Conservation (phyloP, 2,113 vertebrate species). For the Saccopteryx leptura region DNA sequence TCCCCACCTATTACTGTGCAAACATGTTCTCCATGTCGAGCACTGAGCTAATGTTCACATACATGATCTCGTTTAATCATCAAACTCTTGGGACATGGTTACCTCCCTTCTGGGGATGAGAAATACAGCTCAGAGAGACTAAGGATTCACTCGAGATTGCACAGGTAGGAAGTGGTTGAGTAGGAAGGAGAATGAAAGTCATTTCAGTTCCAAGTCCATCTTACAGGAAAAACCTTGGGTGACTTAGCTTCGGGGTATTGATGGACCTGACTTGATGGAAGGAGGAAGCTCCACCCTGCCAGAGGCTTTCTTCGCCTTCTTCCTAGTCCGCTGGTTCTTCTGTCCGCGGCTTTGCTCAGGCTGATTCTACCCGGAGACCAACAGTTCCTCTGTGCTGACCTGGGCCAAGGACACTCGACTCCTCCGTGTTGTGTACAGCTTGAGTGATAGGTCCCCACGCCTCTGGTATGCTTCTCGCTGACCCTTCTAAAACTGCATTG, state of each 20-base stretch:
- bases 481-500: not conserved
- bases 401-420: not conserved
- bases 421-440: fast-evolving
- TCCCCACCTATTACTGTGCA: not conserved
- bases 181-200: not conserved
- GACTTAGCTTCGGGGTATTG: not conserved
- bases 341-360: not conserved
- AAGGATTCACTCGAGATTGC: not conserved
- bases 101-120: not conserved
- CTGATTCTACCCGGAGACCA: not conserved
- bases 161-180: not conserved
- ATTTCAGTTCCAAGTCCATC: not conserved
- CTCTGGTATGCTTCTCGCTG: not conserved
- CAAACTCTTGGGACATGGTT: not conserved
- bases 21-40: not conserved
- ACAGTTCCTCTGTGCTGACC: not conserved
- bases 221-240: not conserved
- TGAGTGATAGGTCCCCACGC: not conserved
- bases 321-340: not conserved
- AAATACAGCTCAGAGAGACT: not conserved
- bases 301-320: not conserved
- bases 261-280: not conserved
- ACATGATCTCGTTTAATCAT: not conserved
- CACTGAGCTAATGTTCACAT: too few relatives aligned
- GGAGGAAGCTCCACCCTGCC: not conserved